phyloP scores from a whole-genome alignment of 2,797 vertebrate species.

The Poecilia velifera region DNA sequence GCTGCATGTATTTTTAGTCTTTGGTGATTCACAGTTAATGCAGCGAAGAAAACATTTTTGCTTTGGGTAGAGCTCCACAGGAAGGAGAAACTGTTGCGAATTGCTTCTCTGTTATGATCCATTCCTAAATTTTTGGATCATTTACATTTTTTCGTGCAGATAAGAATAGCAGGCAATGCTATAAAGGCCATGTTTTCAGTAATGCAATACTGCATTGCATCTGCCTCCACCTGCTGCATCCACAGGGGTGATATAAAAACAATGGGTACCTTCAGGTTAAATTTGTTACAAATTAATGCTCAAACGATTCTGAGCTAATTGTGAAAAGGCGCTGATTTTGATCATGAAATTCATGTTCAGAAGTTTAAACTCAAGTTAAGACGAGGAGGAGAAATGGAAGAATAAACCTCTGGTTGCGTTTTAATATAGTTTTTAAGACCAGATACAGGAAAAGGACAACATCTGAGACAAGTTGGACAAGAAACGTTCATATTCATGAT shows the following conservation, averaged over 20 bases:
- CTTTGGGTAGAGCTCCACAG: not conserved
- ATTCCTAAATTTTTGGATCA: not conserved
- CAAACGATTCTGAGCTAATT: not conserved
- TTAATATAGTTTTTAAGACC: not conserved
- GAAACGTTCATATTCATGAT: not conserved
- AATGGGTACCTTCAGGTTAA: conserved; percentile 2
- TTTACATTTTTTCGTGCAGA: not conserved
- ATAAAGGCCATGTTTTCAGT: not conserved
- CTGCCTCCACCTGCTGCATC: not conserved
- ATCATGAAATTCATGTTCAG: not conserved
- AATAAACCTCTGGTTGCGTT: not conserved
- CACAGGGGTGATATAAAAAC: not conserved
- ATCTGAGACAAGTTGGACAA: not conserved
- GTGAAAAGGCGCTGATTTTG: not conserved
- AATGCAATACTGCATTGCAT: not conserved
- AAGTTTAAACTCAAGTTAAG: not conserved
- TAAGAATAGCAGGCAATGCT: not conserved
- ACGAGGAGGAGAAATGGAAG: not conserved
- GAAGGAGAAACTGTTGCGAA: not conserved
- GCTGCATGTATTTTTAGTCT: conserved; percentile 37
- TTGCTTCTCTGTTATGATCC: not conserved
- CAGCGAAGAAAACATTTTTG: conserved; percentile 17
- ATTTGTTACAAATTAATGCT: not conserved
- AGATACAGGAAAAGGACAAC: not conserved
- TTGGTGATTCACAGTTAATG: conserved; percentile 26